Evolutionary conservation across 2,113 vertebrate species (phyloP).

Genomic region (Vanacampus margaritifer): DNA sequence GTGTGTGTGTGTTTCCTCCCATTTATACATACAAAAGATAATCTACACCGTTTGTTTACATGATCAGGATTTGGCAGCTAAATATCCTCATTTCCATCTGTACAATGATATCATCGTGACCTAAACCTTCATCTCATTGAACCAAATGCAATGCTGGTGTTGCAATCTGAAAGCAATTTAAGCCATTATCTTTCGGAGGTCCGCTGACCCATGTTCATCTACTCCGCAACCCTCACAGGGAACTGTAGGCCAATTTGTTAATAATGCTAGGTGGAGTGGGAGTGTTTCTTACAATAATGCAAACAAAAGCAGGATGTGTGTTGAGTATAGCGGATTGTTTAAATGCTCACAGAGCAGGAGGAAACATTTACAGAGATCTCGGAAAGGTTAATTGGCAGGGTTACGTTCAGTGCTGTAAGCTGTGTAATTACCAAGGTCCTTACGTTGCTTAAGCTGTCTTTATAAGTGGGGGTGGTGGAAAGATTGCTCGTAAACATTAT

Average conservation of each 20-base stretch:
- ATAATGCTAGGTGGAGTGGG: constrained; percentile 38
- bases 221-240: constrained; percentile 26
- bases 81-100: constrained; percentile 15
- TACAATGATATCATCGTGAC: constrained; percentile 8
- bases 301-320: constrained; percentile 58
- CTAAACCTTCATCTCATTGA: constrained; percentile 13
- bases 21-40: constrained; percentile 15
- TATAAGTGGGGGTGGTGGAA: constrained; percentile 8
- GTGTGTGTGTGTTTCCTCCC: background rate
- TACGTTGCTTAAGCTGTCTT: constrained; percentile 38
- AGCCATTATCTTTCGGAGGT: constrained; percentile 49
- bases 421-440: constrained; percentile 42
- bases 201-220: constrained; percentile 39
- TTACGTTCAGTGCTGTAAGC: constrained; percentile 52
- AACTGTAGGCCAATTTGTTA: constrained; percentile 57
- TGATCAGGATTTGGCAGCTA: constrained; percentile 16
- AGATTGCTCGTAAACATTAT: constrained; percentile 9
- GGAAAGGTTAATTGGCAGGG: constrained; percentile 46
- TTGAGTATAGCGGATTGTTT: constrained; percentile 27
- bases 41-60: constrained; percentile 10
- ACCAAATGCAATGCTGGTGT: constrained; percentile 25
- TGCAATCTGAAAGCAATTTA: constrained; percentile 66
- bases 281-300: constrained; percentile 50
- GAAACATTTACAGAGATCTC: constrained; percentile 55
- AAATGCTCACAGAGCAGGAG: constrained; percentile 39